phyloP scores from a whole-genome alignment of 2,888 invertebrate species.

The Polymixis flavicincta region DNA sequence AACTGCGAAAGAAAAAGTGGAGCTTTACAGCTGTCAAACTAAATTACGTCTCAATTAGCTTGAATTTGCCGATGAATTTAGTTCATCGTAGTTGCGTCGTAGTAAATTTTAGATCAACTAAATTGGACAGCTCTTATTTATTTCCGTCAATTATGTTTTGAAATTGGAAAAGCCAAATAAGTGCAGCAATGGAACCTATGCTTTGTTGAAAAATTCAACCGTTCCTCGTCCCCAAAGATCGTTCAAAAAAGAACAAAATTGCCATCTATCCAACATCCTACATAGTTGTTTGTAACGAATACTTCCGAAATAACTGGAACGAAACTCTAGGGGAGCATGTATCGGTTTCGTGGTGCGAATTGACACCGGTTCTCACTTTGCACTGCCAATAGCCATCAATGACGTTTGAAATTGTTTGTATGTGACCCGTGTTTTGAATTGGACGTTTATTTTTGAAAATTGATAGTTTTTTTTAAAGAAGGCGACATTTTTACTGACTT shows the following conservation, averaged over 20 bases:
- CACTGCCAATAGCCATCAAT: constrained; percentile 3
- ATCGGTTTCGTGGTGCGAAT: constrained; percentile 10
- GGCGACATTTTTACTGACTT: neutral
- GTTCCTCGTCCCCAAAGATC: constrained; percentile 4
- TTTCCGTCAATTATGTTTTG: too few relatives aligned
- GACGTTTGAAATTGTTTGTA: constrained; percentile 26
- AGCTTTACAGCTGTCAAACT: too few relatives aligned
- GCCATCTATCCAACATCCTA: neutral
- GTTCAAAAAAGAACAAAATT: constrained; percentile 15
- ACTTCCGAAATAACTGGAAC: constrained; percentile 29
- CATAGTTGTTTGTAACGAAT: neutral
- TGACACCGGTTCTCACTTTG: constrained; percentile 22
- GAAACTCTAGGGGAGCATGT: constrained; percentile 8
- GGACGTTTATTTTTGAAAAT: constrained; percentile 16
- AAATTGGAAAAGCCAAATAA: neutral
- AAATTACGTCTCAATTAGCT: too few relatives aligned
- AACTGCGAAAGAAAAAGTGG: too few relatives aligned
- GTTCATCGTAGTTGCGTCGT: too few relatives aligned
- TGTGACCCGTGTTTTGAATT: neutral
- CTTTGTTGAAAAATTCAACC: neutral
- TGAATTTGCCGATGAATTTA: too few relatives aligned
- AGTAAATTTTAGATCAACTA: too few relatives aligned
- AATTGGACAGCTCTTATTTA: too few relatives aligned
- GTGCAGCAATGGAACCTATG: neutral
- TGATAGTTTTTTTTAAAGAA: neutral